Evolutionary conservation across 2,113 vertebrate genomes (phyloP).

Genomic region (Macquaria ambigua): DNA sequence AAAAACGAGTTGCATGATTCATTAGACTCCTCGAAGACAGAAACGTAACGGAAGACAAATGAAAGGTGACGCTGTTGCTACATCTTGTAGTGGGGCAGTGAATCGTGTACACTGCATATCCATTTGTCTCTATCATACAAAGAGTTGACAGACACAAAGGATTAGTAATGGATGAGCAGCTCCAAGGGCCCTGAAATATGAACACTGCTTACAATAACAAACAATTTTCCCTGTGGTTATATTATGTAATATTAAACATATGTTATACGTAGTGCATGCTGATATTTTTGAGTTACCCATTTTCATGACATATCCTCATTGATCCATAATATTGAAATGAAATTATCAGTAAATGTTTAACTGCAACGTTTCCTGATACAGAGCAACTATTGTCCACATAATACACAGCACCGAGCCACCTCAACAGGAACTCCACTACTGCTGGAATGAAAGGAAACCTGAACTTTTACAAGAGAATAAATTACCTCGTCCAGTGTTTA

Average conservation of each 20-base stretch:
- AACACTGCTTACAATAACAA: not conserved
- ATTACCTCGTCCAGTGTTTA: not conserved
- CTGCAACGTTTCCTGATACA: not conserved
- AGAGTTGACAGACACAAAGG: not conserved
- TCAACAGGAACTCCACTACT: not conserved
- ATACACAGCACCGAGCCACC: not conserved
- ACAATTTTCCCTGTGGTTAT: not conserved
- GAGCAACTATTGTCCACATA: not conserved
- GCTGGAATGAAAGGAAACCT: not conserved
- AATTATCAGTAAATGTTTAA: not conserved
- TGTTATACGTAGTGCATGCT: not conserved
- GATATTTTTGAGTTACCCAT: not conserved
- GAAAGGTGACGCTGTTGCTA: constrained; percentile 38
- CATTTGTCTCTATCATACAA: not conserved
- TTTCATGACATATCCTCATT: not conserved
- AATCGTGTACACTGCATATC: not conserved
- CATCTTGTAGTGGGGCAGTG: constrained; percentile 17
- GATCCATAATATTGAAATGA: not conserved
- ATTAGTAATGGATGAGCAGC: constrained; percentile 21
- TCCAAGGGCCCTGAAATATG: constrained; percentile 10
- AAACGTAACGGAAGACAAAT: constrained; percentile 12
- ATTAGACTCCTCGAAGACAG: constrained; percentile 35
- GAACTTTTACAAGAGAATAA: not conserved
- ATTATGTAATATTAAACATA: not conserved
- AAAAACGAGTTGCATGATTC: constrained; percentile 45